phyloP scores from a whole-genome alignment of 2,888 invertebrate species.

The Romanomermis culicivorax region DNA sequence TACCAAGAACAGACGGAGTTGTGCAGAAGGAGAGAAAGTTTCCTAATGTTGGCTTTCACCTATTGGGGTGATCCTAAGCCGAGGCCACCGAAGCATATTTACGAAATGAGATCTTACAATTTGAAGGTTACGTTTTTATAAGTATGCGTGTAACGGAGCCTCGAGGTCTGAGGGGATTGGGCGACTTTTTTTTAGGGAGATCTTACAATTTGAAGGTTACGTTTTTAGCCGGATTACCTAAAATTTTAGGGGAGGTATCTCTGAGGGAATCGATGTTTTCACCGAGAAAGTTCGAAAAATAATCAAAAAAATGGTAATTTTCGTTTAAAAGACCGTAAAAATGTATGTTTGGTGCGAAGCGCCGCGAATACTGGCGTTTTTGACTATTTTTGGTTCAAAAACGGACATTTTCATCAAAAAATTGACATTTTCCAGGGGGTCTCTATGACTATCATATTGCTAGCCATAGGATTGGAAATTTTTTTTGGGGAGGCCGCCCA shows the following conservation, averaged over 20 bases:
- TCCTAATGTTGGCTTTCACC: conserved; percentile 81
- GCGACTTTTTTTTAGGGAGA: too few species aligned
- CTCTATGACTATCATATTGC: not conserved
- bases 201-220: conserved; percentile 59
- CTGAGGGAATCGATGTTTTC: not conserved
- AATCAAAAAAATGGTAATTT: too few species aligned
- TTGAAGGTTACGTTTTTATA: conserved; percentile 41
- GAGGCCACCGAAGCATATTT: conserved; percentile 54
- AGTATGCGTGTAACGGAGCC: conserved; percentile 77
- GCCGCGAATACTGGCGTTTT: too few species aligned
- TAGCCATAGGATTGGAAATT: not conserved
- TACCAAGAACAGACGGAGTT: conserved; percentile 22
- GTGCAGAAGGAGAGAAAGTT: conserved; percentile 58
- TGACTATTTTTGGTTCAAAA: too few species aligned
- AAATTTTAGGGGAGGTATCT: too few species aligned
- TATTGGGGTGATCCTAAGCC: conserved; percentile 71
- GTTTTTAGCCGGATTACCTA: not conserved
- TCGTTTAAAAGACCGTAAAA: too few species aligned
- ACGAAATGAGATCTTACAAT: conserved; percentile 76
- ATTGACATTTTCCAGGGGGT: too few species aligned
- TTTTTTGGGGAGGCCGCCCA: too few species aligned
- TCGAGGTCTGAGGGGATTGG: too few species aligned
- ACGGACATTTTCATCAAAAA: too few species aligned
- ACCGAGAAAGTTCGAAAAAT: too few species aligned
- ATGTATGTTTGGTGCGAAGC: too few species aligned